Percentiles rank a stretch among this genome's conserved stretches.
These are phyloP conservation scores for Silurus glanis DNA, from an alignment of 2,113 vertebrate genomes.

Conservation along the genomic window DNA sequence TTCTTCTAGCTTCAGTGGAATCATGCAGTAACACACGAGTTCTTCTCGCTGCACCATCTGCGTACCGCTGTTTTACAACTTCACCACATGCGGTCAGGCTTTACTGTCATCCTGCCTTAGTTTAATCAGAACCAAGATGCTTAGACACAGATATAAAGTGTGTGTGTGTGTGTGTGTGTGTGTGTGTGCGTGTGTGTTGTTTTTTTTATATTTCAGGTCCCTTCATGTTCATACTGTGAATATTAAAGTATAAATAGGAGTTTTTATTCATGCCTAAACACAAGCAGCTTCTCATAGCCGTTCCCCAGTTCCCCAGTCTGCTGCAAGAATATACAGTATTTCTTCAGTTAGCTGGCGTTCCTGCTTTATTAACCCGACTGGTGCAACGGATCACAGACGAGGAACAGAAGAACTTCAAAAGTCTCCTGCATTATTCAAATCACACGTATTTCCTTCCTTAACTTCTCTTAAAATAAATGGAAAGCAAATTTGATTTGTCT, in stretches of 20 bases:
- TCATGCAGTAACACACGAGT: not conserved
- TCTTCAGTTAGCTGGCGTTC: too few relatives aligned
- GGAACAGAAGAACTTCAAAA: too few relatives aligned
- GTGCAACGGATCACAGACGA: too few relatives aligned
- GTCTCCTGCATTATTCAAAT: too few relatives aligned
- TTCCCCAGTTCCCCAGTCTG: too few relatives aligned
- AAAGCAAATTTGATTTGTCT: too few relatives aligned
- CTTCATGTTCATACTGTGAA: not conserved
- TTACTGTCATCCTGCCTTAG: not conserved
- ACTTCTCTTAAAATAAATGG: too few relatives aligned
- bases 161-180: not conserved
- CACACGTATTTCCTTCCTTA: too few relatives aligned
- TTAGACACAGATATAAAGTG: not conserved
- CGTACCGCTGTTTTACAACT: not conserved
- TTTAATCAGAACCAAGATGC: not conserved
- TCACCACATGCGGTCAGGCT: not conserved
- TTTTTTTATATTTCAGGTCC: not conserved
- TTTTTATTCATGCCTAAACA: not conserved
- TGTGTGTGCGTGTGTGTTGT: too few relatives aligned
- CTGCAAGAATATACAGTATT: too few relatives aligned
- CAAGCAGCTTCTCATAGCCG: too few relatives aligned
- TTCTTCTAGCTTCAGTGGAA: not conserved
- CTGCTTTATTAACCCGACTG: too few relatives aligned
- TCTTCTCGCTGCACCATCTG: not conserved
- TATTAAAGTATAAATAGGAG: not conserved